Evolutionary conservation across 2,797 vertebrate species (phyloP).

Genomic region (Cyprinodon diabolis): DNA sequence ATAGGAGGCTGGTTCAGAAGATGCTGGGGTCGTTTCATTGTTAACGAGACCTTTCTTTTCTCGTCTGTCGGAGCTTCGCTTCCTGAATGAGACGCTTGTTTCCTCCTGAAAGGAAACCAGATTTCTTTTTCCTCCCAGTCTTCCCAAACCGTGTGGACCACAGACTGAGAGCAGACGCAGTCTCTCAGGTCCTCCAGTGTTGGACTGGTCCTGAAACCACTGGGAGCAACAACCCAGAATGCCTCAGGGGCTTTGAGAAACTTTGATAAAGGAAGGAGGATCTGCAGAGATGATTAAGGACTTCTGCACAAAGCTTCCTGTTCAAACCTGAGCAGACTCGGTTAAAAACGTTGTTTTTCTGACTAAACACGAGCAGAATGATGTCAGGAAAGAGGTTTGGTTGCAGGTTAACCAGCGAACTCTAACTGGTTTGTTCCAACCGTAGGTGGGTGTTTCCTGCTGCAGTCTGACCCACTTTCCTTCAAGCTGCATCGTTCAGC

Average conservation of each 20-base stretch:
- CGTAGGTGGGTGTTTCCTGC: neutral
- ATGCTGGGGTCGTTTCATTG: conserved; percentile 67
- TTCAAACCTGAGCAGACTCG: neutral
- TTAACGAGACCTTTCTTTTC: conserved; percentile 44
- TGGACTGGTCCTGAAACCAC: too few relatives aligned
- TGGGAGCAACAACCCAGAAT: neutral
- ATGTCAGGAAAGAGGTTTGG: neutral
- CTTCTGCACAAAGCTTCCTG: too few relatives aligned
- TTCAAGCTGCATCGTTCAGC: neutral
- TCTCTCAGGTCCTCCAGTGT: neutral
- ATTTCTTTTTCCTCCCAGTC: neutral
- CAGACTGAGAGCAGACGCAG: neutral
- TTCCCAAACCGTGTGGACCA: neutral
- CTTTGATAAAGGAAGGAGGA: neutral
- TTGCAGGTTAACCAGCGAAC: neutral
- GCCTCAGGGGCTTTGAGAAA: neutral
- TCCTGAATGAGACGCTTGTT: conserved; percentile 51
- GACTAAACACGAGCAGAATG: neutral
- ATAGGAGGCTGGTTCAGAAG: conserved; percentile 62
- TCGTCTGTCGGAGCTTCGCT: neutral
- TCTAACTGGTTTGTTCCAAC: too few relatives aligned
- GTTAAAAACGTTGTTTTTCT: neutral
- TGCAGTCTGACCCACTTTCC: conserved; percentile 1
- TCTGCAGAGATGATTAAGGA: too few relatives aligned
- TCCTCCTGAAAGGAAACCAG: conserved; percentile 27